A percentile compares a stretch with the other conserved stretches of the same genome.
Evolutionary conservation across 2,888 invertebrate genomes (phyloP).

Genomic region (Nephrotoma guestfalica): DNA sequence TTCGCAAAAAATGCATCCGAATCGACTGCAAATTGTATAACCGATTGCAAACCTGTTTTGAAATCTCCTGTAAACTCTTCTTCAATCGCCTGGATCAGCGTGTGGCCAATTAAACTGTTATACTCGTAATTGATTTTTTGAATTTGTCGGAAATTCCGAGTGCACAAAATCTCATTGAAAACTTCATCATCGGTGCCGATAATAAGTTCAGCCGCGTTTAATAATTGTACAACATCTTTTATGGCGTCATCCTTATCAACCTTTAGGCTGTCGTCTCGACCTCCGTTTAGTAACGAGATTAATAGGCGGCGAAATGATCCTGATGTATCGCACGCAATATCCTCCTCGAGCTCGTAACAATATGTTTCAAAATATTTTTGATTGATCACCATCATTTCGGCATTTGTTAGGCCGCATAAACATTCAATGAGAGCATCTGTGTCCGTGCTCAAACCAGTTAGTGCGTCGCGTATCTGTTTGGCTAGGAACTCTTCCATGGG

Average conservation of each 20-base stretch:
- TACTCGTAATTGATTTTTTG: slow-evolving; percentile 36
- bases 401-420: slow-evolving; percentile 73
- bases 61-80: slow-evolving; percentile 72
- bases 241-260: slow-evolving; percentile 57
- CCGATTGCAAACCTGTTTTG: slow-evolving; percentile 61
- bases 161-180: slow-evolving; percentile 72
- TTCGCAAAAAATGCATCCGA: slow-evolving; percentile 74
- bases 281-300: slow-evolving; percentile 60
- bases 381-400: slow-evolving; percentile 65
- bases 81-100: slow-evolving; percentile 64
- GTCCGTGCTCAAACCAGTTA: slow-evolving; percentile 69
- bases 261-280: slow-evolving; percentile 55
- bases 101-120: slow-evolving; percentile 58
- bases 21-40: slow-evolving; percentile 66
- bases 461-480: slow-evolving; percentile 68
- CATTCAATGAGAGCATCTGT: slow-evolving; percentile 80
- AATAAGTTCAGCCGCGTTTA: slow-evolving; percentile 52
- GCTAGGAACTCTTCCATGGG: slow-evolving; percentile 75
- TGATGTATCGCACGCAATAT: slow-evolving; percentile 74
- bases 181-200: slow-evolving; percentile 76
- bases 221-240: slow-evolving; percentile 65
- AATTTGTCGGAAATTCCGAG: slow-evolving; percentile 53
- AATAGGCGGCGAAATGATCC: slow-evolving; percentile 74
- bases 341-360: slow-evolving; percentile 47
- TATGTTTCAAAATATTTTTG: slow-evolving; percentile 54